Conservation (phyloP, 2,888 invertebrate species). For the Yponomeuta cagnagella region DNA sequence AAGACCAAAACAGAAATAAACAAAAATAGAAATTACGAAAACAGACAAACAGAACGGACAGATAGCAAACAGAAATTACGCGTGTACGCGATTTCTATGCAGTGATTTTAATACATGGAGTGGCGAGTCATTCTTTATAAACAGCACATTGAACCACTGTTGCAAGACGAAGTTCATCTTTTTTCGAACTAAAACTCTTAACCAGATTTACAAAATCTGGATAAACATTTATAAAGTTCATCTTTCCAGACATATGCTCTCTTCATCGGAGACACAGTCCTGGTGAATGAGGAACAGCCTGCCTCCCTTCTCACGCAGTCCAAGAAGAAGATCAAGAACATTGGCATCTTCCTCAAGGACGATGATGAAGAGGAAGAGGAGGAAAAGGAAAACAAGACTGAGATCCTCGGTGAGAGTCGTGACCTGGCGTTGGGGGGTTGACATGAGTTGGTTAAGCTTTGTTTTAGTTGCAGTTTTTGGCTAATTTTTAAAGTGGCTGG, state of each 20-base stretch:
- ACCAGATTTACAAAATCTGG: neutral
- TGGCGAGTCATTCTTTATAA: too few species aligned
- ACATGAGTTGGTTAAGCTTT: neutral
- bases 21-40: too few species aligned
- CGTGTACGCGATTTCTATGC: too few species aligned
- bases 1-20: too few species aligned
- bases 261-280: conserved; percentile 97
- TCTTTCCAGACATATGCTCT: conserved; percentile 84
- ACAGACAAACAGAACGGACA: too few species aligned
- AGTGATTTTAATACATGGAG: too few species aligned
- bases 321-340: conserved; percentile 96
- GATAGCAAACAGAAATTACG: too few species aligned
- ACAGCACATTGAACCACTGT: too few species aligned
- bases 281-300: conserved; percentile 92
- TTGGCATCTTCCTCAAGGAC: conserved; percentile 95
- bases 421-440: neutral
- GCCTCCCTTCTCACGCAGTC: conserved; percentile 92
- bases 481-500: neutral
- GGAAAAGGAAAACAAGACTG: conserved; percentile 84
- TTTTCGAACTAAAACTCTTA: too few species aligned
- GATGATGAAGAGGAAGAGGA: conserved; percentile 90
- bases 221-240: too few species aligned
- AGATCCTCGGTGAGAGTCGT: conserved; percentile 78
- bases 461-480: neutral
- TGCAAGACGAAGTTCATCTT: too few species aligned